phyloP scores from a whole-genome alignment of 2,797 vertebrate genomes.

The Malacoraja senta region DNA sequence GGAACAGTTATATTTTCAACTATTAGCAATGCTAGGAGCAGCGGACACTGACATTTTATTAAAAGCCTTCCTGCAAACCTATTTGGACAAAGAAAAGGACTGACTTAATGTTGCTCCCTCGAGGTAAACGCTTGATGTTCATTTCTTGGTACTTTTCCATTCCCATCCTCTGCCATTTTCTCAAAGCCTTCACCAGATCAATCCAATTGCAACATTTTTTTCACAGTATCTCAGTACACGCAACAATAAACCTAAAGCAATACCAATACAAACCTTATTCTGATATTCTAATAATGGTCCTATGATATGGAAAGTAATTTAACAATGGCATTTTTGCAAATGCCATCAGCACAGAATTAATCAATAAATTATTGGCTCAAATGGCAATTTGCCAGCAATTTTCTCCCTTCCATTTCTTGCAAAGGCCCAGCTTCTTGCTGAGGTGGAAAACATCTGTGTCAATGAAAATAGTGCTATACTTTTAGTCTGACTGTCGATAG shows the following conservation, averaged over 20 bases:
- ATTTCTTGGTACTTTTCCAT: not conserved
- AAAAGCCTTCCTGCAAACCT: not conserved
- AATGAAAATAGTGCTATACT: not conserved
- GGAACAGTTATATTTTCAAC: not conserved
- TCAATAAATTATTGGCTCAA: not conserved
- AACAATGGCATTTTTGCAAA: not conserved
- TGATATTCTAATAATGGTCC: not conserved
- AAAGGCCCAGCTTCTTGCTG: not conserved
- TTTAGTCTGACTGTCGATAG: not conserved
- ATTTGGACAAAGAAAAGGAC: not conserved
- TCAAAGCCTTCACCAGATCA: too few relatives aligned
- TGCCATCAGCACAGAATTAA: not conserved
- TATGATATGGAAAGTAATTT: not conserved
- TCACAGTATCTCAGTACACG: too few relatives aligned
- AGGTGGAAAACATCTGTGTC: not conserved
- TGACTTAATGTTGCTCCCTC: not conserved
- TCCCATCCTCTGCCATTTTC: not conserved
- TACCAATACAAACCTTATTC: not conserved
- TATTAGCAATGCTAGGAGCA: not conserved
- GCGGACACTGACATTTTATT: too few relatives aligned
- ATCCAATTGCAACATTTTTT: not conserved
- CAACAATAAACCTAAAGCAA: too few relatives aligned
- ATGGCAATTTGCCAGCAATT: not conserved
- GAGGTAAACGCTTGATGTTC: not conserved
- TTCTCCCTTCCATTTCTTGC: not conserved